Evolutionary conservation across 2,888 invertebrate genomes (phyloP).

Genomic region (Drosophila prolongata): DNA sequence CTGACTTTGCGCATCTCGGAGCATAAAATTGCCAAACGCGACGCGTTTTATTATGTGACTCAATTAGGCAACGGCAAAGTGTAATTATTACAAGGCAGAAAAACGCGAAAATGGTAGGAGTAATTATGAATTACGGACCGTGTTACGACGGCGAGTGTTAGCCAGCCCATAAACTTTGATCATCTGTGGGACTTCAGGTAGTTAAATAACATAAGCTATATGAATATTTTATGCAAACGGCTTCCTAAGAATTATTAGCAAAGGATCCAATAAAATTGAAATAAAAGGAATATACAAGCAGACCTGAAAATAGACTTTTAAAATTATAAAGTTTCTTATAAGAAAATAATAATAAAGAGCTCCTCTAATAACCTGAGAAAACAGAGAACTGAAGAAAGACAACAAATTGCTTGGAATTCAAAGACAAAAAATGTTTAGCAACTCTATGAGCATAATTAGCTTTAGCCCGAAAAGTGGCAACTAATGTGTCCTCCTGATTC

Average conservation of each 20-base stretch:
- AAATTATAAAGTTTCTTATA: no score
- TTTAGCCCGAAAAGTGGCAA: not conserved
- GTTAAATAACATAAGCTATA: not conserved
- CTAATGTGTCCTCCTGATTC: conserved; percentile 5
- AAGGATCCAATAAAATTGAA: no score
- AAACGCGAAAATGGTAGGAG: not conserved
- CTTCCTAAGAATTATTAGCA: no score
- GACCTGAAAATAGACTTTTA: no score
- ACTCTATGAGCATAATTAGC: not conserved
- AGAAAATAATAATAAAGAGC: no score
- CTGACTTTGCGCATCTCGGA: conserved; percentile 41
- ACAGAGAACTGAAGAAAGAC: no score
- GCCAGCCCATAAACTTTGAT: conserved; percentile 4
- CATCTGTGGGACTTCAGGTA: not conserved
- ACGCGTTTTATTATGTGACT: conserved; percentile 56
- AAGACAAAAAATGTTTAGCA: not conserved
- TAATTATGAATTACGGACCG: conserved; percentile 5
- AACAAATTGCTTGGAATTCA: not conserved
- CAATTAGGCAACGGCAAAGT: conserved; percentile 52
- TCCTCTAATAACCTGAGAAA: no score
- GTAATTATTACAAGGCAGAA: conserved; percentile 20
- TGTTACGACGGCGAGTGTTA: conserved; percentile 1
- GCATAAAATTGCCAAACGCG: conserved; percentile 58
- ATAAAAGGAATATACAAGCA: no score
- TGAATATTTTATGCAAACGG: no score